These are phyloP conservation scores for Pelodytes ibericus DNA, from an alignment of 2,797 vertebrate genomes.

Conservation along the genomic window DNA sequence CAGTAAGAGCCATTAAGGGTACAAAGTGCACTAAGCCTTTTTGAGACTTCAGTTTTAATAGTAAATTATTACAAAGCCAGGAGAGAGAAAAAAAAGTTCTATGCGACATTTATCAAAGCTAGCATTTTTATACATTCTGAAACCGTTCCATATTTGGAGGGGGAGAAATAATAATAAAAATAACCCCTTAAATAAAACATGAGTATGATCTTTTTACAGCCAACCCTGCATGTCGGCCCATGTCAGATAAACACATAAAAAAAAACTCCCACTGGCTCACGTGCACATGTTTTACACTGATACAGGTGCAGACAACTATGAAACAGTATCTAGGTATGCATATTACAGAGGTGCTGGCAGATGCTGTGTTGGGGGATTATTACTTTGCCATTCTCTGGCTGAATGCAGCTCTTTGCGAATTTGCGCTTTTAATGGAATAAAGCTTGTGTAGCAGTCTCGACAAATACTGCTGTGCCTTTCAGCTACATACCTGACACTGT, in stretches of 20 bases:
- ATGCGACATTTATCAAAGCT: too few species aligned
- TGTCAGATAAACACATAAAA: slow-evolving; percentile 42
- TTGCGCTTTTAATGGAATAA: slow-evolving; percentile 40
- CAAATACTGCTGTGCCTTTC: slow-evolving; percentile 14
- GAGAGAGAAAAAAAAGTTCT: too few species aligned
- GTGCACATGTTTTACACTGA: slow-evolving; percentile 23
- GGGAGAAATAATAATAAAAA: background rate
- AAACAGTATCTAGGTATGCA: background rate
- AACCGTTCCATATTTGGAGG: too few species aligned
- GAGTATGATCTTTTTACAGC: slow-evolving; percentile 15
- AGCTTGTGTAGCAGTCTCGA: slow-evolving; percentile 4
- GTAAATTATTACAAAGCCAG: too few species aligned
- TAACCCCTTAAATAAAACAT: background rate
- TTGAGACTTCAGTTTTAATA: too few species aligned
- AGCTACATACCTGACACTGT: background rate
- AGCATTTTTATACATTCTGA: too few species aligned
- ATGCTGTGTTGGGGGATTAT: slow-evolving; percentile 17
- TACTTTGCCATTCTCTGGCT: slow-evolving; percentile 1
- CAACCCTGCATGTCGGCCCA: background rate
- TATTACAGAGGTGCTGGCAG: slow-evolving; percentile 48
- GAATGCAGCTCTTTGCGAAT: background rate
- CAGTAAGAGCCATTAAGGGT: too few species aligned
- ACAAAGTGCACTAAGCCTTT: too few species aligned
- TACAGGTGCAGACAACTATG: slow-evolving; percentile 28
- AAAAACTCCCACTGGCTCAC: background rate